Percentiles rank a stretch among this genome's conserved stretches.
Conservation (phyloP, 2,888 invertebrate species). For the Pyrrhosoma nymphula region DNA sequence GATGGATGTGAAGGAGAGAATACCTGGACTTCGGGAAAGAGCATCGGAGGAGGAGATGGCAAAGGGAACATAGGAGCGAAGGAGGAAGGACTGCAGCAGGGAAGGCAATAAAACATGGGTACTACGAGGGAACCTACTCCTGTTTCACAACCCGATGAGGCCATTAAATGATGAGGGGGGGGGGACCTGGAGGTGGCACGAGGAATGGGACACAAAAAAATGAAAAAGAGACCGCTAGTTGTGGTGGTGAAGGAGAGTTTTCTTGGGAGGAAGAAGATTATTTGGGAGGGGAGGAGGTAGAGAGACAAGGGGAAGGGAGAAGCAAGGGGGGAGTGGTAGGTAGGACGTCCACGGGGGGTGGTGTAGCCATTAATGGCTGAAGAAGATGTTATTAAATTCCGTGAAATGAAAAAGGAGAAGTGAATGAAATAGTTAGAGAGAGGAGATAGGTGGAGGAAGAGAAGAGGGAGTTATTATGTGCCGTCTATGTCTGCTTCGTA, state of each 20-base stretch:
- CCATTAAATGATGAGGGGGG: constrained; percentile 20
- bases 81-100: background rate
- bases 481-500: too few relatives aligned
- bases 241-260: background rate
- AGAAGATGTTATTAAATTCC: constrained; percentile 34
- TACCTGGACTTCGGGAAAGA: background rate
- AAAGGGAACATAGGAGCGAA: background rate
- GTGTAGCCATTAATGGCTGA: constrained; percentile 11
- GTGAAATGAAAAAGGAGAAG: background rate
- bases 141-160: constrained; percentile 25
- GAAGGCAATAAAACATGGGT: background rate
- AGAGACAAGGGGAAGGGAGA: background rate
- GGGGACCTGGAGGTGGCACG: background rate
- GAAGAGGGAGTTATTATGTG: too few relatives aligned
- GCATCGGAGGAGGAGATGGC: background rate
- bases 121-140: background rate
- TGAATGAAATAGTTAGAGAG: background rate
- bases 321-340: background rate
- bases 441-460: background rate
- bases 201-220: constrained; percentile 12
- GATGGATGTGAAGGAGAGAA: background rate
- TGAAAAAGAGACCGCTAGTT: background rate
- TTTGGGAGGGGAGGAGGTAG: background rate
- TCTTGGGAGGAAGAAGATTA: background rate
- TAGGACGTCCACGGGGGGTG: background rate